A percentile compares a stretch with the other conserved stretches of the same genome.
phyloP scores from a whole-genome alignment of 2,888 invertebrate species.

The Calameuta pallipes region DNA sequence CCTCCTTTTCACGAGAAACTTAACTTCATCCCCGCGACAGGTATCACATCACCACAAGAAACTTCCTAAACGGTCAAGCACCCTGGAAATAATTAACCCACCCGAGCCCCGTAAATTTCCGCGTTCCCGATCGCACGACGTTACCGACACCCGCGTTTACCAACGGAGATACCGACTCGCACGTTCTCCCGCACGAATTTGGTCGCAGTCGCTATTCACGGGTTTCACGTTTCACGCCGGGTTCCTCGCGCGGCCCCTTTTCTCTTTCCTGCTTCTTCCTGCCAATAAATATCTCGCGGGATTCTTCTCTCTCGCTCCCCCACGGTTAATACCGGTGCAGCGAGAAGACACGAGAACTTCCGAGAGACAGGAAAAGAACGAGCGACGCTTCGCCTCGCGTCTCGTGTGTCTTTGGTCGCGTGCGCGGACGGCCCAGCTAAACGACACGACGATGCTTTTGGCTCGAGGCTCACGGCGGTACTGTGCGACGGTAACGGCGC shows the following conservation, averaged over 20 bases:
- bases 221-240: conserved; percentile 46
- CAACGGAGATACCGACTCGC: too few species aligned
- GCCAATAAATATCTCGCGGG: too few species aligned
- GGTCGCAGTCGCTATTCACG: conserved; percentile 22
- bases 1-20: conserved; percentile 2
- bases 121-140: too few species aligned
- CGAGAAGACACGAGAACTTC: neutral
- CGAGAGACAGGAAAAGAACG: neutral
- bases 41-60: conserved; percentile 19
- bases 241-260: too few species aligned
- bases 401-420: neutral
- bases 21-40: conserved; percentile 13
- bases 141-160: too few species aligned
- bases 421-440: too few species aligned
- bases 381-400: neutral
- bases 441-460: conserved; percentile 29
- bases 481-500: conserved; percentile 28
- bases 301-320: too few species aligned
- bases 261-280: too few species aligned
- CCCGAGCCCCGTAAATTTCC: too few species aligned
- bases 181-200: conserved; percentile 35
- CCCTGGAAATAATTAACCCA: too few species aligned
- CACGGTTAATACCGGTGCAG: neutral
- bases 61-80: neutral
- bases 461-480: conserved; percentile 47